phyloP scores from a whole-genome alignment of 2,113 vertebrate species.

The Manacus vitellinus region DNA sequence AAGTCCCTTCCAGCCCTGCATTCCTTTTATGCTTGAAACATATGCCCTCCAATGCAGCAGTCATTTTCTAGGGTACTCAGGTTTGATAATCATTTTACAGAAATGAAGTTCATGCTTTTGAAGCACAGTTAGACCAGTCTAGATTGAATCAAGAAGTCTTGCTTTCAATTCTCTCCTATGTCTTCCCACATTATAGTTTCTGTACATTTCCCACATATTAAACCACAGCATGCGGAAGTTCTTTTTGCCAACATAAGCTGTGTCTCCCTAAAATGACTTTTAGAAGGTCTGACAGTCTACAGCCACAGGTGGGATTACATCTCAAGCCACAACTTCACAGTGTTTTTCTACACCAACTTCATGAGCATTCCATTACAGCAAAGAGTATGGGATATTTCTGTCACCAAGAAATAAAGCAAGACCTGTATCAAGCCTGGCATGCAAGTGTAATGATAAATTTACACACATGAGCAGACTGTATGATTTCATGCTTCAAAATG shows the following conservation, averaged over 20 bases:
- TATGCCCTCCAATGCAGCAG: rapidly evolving
- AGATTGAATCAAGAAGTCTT: background rate
- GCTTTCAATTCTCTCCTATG: background rate
- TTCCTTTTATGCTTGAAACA: background rate
- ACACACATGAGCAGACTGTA: background rate
- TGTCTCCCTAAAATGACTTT: background rate
- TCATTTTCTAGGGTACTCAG: background rate
- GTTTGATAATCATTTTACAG: background rate
- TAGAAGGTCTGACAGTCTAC: background rate
- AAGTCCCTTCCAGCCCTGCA: background rate
- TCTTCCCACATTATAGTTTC: background rate
- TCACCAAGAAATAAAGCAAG: background rate
- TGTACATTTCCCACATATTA: background rate
- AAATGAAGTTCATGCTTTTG: background rate
- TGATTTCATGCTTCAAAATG: background rate
- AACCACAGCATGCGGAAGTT: background rate
- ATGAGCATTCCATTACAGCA: background rate
- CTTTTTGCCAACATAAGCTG: background rate
- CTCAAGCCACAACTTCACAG: background rate
- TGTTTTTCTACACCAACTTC: background rate
- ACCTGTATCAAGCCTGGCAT: background rate
- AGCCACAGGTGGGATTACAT: background rate
- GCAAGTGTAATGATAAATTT: background rate
- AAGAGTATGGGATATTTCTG: background rate
- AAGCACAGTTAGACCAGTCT: background rate